Conservation (phyloP, 2,113 vertebrate genomes). For the Myrmophylax atrothorax region DNA sequence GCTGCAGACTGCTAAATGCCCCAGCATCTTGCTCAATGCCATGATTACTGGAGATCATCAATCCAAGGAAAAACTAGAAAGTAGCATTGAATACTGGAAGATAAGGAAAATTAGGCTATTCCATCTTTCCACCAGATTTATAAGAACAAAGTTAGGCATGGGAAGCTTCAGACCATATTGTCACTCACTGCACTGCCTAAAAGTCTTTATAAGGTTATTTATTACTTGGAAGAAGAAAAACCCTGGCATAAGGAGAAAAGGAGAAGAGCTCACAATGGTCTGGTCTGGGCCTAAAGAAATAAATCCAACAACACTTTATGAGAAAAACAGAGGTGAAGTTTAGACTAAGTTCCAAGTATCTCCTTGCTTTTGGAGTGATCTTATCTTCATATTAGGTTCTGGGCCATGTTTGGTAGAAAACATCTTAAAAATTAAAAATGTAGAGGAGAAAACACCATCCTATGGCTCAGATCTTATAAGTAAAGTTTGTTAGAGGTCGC, state of each 20-base stretch:
- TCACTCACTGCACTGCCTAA: neutral
- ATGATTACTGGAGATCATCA: neutral
- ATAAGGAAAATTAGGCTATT: neutral
- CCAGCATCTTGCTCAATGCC: neutral
- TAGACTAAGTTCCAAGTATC: neutral
- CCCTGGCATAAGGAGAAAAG: neutral
- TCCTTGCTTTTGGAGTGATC: neutral
- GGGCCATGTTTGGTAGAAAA: neutral
- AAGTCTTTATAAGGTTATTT: neutral
- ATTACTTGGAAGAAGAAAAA: neutral
- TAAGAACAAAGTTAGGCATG: rapidly evolving
- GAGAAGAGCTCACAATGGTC: neutral
- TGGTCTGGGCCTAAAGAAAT: neutral
- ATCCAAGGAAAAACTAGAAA: neutral
- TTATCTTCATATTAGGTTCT: neutral
- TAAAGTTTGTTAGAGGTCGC: neutral
- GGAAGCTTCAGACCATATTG: neutral
- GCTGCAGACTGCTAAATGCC: neutral
- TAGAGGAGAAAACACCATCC: neutral
- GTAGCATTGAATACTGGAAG: neutral
- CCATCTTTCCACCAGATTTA: neutral
- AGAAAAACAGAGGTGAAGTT: neutral
- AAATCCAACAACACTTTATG: neutral
- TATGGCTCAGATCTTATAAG: neutral
- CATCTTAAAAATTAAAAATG: neutral